Conservation (phyloP, 2,113 vertebrate species). For the Tragelaphus imberbis region DNA sequence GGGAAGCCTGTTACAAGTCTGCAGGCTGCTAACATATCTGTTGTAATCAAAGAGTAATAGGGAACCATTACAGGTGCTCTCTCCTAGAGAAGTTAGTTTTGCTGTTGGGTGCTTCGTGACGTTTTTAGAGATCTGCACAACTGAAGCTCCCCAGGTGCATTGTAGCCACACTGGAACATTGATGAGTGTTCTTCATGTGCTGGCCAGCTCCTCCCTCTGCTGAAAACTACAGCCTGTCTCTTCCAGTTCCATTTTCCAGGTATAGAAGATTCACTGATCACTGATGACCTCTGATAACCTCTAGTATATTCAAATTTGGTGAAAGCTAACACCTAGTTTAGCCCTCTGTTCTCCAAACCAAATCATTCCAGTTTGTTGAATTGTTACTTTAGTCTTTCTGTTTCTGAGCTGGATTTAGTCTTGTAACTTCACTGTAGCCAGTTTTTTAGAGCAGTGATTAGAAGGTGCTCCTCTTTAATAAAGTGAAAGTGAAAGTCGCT, state of each 20-base stretch:
- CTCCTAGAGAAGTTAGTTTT: neutral
- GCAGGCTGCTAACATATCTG: neutral
- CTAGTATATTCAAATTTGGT: neutral
- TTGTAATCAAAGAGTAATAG: neutral
- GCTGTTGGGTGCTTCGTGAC: fast-evolving
- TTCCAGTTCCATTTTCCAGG: neutral
- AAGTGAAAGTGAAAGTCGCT: neutral
- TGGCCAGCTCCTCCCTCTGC: neutral
- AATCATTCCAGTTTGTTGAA: neutral
- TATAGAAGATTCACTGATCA: neutral
- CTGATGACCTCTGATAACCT: neutral
- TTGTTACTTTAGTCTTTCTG: neutral
- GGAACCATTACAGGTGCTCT: neutral
- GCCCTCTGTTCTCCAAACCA: neutral
- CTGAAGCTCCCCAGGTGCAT: neutral
- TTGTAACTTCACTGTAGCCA: neutral
- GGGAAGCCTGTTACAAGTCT: neutral
- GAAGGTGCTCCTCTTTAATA: neutral
- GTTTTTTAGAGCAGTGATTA: neutral
- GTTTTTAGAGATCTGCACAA: neutral
- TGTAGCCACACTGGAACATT: neutral
- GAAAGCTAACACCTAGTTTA: neutral
- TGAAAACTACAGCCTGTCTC: neutral
- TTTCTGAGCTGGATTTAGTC: neutral
- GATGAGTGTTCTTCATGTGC: neutral